Percentiles rank a stretch among this genome's conserved stretches.
Evolutionary conservation across 1,140 invertebrate species (phyloP).

Genomic region (Drosophila serrata): DNA sequence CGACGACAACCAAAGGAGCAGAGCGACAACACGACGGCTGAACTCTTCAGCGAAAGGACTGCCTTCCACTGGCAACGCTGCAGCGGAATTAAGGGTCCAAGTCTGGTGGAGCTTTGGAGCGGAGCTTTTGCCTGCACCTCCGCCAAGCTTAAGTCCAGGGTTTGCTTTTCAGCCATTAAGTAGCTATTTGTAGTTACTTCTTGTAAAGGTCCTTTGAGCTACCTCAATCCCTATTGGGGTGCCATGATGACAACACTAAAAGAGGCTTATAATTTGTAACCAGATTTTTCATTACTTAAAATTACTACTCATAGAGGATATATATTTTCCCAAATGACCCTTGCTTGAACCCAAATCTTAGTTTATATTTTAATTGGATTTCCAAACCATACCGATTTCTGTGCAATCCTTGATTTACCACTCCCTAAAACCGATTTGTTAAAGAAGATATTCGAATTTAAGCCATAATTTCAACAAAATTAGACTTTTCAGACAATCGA

Average conservation of each 20-base stretch:
- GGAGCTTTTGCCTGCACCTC: slow-evolving; percentile 51
- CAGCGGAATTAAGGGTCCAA: slow-evolving; percentile 60
- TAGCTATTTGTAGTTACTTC: background rate
- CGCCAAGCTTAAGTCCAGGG: slow-evolving; percentile 16
- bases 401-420: too few relatives aligned
- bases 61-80: slow-evolving; percentile 74
- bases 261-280: background rate
- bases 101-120: slow-evolving; percentile 38
- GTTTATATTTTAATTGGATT: background rate
- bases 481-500: background rate
- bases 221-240: background rate
- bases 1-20: slow-evolving; percentile 50
- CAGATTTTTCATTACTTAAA: too few relatives aligned
- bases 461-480: background rate
- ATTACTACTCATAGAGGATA: too few relatives aligned
- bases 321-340: too few relatives aligned
- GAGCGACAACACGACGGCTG: slow-evolving; percentile 61
- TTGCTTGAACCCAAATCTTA: too few relatives aligned
- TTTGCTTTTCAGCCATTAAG: slow-evolving; percentile 7
- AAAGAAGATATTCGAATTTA: background rate
- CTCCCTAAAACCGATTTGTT: background rate
- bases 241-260: too few relatives aligned
- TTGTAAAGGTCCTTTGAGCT: background rate
- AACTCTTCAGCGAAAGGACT: slow-evolving; percentile 84
- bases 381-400: background rate